Conservation (phyloP, 1,140 invertebrate genomes). For the Octopus sinensis region DNA sequence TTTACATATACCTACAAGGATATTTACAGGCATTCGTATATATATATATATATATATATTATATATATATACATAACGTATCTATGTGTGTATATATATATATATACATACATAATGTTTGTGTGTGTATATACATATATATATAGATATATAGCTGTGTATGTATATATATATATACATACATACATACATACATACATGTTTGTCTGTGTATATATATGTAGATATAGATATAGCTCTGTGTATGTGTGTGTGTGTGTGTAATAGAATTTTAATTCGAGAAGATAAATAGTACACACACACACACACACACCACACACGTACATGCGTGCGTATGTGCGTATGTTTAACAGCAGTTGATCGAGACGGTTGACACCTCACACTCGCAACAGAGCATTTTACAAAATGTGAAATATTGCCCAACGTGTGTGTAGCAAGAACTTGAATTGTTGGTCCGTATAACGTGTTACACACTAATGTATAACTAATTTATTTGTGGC, state of each 20-base stretch:
- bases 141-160: not conserved
- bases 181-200: not conserved
- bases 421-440: no score
- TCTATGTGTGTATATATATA: not conserved
- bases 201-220: not conserved
- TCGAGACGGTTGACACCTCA: no score
- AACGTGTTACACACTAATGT: no score
- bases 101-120: no score
- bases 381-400: no score
- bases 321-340: no score
- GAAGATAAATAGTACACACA: not conserved
- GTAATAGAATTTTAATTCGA: not conserved
- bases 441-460: no score
- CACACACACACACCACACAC: no score
- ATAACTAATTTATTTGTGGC: no score
- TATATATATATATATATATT: not conserved
- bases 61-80: not conserved
- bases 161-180: not conserved
- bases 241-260: not conserved
- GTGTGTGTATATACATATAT: not conserved
- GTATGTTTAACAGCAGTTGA: no score
- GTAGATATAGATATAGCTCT: not conserved
- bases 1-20: not conserved
- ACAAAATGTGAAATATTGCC: no score
- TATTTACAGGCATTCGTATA: not conserved